Evolutionary conservation across 2,888 invertebrate species (phyloP).

Genomic region (Hyalella azteca): DNA sequence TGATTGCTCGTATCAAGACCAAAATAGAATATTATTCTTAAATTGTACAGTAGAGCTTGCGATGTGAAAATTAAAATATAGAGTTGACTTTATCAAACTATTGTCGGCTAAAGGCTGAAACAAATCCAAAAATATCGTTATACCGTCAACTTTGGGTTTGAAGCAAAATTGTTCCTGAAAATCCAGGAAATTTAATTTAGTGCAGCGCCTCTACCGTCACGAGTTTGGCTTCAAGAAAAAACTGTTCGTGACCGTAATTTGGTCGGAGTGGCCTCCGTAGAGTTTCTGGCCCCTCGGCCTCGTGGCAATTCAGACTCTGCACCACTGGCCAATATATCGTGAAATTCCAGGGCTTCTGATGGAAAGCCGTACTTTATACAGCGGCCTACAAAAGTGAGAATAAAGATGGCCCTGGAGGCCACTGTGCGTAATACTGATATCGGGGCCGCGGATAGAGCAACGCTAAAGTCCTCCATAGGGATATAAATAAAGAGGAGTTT

Average conservation of each 20-base stretch:
- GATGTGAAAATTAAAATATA: no score
- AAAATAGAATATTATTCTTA: no score
- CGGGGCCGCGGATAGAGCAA: background rate
- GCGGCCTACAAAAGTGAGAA: background rate
- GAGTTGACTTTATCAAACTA: no score
- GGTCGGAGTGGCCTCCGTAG: background rate
- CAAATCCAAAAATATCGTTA: no score
- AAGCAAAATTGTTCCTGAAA: background rate
- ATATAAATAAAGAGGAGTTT: background rate
- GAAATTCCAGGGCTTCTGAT: slow-evolving; percentile 27
- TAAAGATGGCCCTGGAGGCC: background rate
- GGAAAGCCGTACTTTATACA: background rate
- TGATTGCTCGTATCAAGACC: no score
- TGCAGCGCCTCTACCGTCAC: no score
- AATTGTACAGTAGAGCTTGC: no score
- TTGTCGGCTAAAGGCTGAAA: no score
- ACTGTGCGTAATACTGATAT: background rate
- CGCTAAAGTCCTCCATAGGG: background rate
- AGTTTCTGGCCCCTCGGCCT: background rate
- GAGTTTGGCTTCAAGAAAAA: background rate
- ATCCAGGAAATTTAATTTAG: background rate
- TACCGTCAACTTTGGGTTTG: no score
- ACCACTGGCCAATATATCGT: background rate
- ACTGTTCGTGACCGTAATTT: background rate
- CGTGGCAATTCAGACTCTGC: background rate